phyloP scores from a whole-genome alignment of 1,140 invertebrate species.

The Diabrotica undecimpunctata region DNA sequence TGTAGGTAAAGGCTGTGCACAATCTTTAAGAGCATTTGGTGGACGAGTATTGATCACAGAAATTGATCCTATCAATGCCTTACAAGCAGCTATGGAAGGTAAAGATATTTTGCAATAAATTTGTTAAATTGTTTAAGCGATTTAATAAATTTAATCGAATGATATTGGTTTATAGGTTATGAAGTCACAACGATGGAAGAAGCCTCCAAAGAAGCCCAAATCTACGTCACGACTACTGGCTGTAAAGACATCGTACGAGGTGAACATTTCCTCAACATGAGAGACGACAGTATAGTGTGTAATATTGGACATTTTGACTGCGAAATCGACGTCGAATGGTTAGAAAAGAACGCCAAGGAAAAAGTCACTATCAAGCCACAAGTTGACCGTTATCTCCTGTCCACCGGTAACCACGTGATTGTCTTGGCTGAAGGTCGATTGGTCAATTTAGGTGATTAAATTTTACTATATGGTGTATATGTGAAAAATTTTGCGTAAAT shows the following conservation, averaged over 20 bases:
- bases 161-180: slow-evolving; percentile 58
- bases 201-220: slow-evolving; percentile 83
- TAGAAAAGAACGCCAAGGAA: slow-evolving; percentile 86
- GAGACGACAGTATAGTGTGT: slow-evolving; percentile 96
- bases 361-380: slow-evolving; percentile 98
- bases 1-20: slow-evolving; percentile 98
- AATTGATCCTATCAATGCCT: slow-evolving; percentile 98
- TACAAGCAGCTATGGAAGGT: slow-evolving; percentile 97
- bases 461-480: not conserved
- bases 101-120: not conserved
- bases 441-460: slow-evolving; percentile 78
- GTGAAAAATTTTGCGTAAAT: too few species aligned
- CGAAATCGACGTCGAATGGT: slow-evolving; percentile 96
- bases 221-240: slow-evolving; percentile 98
- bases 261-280: slow-evolving; percentile 88
- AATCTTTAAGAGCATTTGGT: slow-evolving; percentile 91
- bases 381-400: slow-evolving; percentile 89
- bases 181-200: slow-evolving; percentile 98
- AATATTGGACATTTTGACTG: slow-evolving; percentile 99
- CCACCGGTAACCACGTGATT: slow-evolving; percentile 91
- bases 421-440: slow-evolving; percentile 93
- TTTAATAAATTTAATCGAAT: too few species aligned
- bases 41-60: slow-evolving; percentile 95
- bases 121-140: too few species aligned
- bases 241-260: slow-evolving; percentile 91